These are phyloP conservation scores for Chrysomallon squamiferum DNA, from an alignment of 1,140 invertebrate genomes.

Conservation along the genomic window DNA sequence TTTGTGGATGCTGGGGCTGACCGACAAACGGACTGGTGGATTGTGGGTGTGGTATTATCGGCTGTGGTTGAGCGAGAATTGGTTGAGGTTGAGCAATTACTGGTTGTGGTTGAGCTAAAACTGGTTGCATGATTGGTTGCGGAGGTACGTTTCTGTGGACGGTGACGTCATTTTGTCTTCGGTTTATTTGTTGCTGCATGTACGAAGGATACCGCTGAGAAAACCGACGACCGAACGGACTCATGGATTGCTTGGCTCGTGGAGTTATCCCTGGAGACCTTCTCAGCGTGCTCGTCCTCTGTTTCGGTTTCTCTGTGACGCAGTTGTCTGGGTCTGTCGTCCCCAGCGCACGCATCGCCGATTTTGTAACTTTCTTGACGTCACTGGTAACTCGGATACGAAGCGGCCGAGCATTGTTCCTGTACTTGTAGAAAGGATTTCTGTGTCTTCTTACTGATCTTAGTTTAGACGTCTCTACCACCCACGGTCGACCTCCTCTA, in stretches of 20 bases:
- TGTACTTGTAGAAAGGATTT: slow-evolving; percentile 7
- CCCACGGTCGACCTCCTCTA: background rate
- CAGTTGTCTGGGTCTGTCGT: background rate
- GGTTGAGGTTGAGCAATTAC: background rate
- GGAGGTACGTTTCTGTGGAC: too few species aligned
- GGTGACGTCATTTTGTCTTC: too few species aligned
- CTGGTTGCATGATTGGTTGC: too few species aligned
- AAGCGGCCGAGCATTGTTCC: slow-evolving; percentile 12
- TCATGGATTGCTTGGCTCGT: background rate
- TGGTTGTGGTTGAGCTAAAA: background rate
- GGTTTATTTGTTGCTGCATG: too few species aligned
- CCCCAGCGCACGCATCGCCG: background rate
- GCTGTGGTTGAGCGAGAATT: background rate
- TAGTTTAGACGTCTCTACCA: background rate
- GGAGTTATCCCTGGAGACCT: background rate
- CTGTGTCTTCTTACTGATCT: background rate
- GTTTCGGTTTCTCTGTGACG: slow-evolving; percentile 4
- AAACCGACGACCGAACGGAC: too few species aligned
- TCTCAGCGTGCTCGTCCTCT: background rate
- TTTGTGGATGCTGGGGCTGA: background rate
- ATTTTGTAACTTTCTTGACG: background rate
- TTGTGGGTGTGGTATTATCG: background rate
- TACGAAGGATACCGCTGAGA: too few species aligned
- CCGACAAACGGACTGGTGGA: background rate
- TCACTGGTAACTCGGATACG: slow-evolving; percentile 8